Evolutionary conservation across 2,888 invertebrate species (phyloP).

Genomic region (Notodonta ziczac): DNA sequence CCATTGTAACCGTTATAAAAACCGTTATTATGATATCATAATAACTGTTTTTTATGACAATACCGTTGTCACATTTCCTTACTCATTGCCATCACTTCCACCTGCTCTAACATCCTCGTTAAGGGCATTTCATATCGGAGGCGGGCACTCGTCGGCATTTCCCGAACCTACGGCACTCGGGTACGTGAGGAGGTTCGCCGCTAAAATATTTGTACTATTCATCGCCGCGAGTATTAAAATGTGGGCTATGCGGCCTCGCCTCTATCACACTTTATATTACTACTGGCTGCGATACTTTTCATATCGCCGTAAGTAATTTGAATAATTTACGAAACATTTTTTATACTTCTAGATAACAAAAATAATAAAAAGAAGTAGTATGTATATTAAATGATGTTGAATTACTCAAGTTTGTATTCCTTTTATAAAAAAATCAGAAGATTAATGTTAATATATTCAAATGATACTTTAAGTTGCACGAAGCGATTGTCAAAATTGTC

Average conservation of each 20-base stretch:
- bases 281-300: slow-evolving; percentile 13
- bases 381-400: too few species aligned
- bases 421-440: too few species aligned
- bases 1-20: too few species aligned
- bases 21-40: too few species aligned
- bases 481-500: too few species aligned
- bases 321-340: background rate
- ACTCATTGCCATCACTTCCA: slow-evolving; percentile 30
- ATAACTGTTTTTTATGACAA: too few species aligned
- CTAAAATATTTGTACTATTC: slow-evolving; percentile 80
- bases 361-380: too few species aligned
- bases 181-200: slow-evolving; percentile 72
- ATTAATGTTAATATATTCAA: too few species aligned
- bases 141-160: slow-evolving; percentile 72
- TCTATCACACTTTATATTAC: slow-evolving; percentile 47
- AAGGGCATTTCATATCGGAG: slow-evolving; percentile 74
- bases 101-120: slow-evolving; percentile 28
- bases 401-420: too few species aligned
- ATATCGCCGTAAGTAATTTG: slow-evolving; percentile 6
- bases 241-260: slow-evolving; percentile 54
- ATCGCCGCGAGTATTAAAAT: slow-evolving; percentile 73
- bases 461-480: too few species aligned
- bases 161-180: slow-evolving; percentile 60
- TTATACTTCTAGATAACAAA: too few species aligned
- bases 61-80: background rate